A percentile compares a stretch with the other conserved stretches of the same genome.
Evolutionary conservation across 2,113 vertebrate genomes (phyloP).

Genomic region (Spizaetus ornatus): DNA sequence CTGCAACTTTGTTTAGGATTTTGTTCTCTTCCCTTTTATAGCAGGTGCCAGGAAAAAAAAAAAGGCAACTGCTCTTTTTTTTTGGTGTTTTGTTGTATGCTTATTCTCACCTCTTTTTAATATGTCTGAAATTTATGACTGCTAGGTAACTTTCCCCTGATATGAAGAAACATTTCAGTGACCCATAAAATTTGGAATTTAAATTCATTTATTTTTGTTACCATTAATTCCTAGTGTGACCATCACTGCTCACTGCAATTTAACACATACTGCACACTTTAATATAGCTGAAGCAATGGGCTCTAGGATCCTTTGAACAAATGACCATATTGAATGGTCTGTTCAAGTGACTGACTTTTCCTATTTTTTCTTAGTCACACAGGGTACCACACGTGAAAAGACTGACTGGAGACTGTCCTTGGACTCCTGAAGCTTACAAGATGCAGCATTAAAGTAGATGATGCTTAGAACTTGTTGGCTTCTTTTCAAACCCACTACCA

Average conservation of each 20-base stretch:
- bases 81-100: not conserved
- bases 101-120: not conserved
- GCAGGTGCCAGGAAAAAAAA: not conserved
- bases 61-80: not conserved
- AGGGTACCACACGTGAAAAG: not conserved
- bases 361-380: not conserved
- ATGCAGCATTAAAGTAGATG: not conserved
- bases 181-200: conserved; percentile 22
- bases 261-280: conserved; percentile 38
- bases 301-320: not conserved
- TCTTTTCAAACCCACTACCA: not conserved
- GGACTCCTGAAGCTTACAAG: not conserved
- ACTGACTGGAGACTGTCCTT: not conserved
- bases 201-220: conserved; percentile 28
- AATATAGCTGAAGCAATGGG: not conserved
- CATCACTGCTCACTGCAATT: conserved; percentile 36
- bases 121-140: not conserved
- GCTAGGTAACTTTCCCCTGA: not conserved
- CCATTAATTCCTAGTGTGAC: conserved; percentile 31
- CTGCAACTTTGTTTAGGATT: not conserved
- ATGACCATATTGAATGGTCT: not conserved
- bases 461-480: not conserved
- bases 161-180: not conserved
- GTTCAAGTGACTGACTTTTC: conserved; percentile 20
- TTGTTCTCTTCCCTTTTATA: not conserved